A percentile compares a stretch with the other conserved stretches of the same genome.
Conservation (phyloP, 2,797 vertebrate genomes). For the Myotis daubentonii region DNA sequence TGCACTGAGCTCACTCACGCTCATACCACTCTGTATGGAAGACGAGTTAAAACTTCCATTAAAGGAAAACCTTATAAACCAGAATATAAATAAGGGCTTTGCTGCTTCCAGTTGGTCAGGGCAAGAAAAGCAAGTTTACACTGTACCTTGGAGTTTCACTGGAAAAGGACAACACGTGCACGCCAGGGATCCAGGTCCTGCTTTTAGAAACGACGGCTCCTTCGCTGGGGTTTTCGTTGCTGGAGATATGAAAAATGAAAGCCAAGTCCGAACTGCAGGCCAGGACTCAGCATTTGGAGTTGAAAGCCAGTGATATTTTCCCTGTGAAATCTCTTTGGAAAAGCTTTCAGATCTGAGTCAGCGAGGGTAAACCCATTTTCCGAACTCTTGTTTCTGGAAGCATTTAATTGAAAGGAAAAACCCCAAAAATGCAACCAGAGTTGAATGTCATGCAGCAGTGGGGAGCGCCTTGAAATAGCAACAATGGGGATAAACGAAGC, state of each 20-base stretch:
- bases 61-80: conserved; percentile 53
- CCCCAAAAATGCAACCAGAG: conserved; percentile 70
- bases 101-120: conserved; percentile 30
- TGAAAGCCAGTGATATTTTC: conserved; percentile 67
- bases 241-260: conserved; percentile 62
- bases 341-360: conserved; percentile 78
- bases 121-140: background rate
- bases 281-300: conserved; percentile 46
- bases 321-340: conserved; percentile 74
- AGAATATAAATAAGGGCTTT: conserved; percentile 56
- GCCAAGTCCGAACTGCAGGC: conserved; percentile 59
- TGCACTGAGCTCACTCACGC: conserved; percentile 1
- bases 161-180: background rate
- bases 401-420: conserved; percentile 82
- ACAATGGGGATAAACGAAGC: conserved; percentile 70
- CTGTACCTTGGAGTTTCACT: conserved; percentile 51
- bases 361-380: conserved; percentile 76
- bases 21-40: conserved; percentile 24
- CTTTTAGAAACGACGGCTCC: background rate
- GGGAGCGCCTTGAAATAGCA: conserved; percentile 67
- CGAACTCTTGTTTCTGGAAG: conserved; percentile 80
- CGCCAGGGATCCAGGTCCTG: conserved; percentile 40
- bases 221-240: conserved; percentile 16
- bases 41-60: conserved; percentile 66
- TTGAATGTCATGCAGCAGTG: conserved; percentile 65